phyloP scores from a whole-genome alignment of 1,140 invertebrate species.

The Alviniconcha marisindica region DNA sequence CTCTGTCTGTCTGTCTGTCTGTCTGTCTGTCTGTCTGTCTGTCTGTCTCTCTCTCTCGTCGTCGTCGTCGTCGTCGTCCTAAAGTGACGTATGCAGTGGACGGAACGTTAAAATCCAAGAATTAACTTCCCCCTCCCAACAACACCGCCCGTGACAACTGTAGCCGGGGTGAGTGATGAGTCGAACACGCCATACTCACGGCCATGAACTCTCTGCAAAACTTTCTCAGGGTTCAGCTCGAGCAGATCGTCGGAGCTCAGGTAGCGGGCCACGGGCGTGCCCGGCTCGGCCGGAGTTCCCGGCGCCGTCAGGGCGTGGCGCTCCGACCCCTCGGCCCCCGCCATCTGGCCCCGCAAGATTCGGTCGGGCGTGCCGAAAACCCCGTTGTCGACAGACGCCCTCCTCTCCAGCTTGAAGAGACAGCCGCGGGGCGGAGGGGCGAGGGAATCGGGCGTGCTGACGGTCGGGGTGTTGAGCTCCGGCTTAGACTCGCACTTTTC shows the following conservation, averaged over 20 bases:
- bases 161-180: too few relatives aligned
- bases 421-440: background rate
- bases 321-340: background rate
- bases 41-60: too few relatives aligned
- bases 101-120: too few relatives aligned
- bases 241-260: conserved; percentile 22
- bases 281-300: conserved; percentile 21
- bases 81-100: too few relatives aligned
- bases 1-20: too few relatives aligned
- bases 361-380: conserved; percentile 5
- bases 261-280: conserved; percentile 24
- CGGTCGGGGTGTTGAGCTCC: background rate
- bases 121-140: too few relatives aligned
- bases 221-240: background rate
- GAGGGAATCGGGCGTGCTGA: background rate
- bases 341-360: background rate
- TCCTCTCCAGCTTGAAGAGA: conserved; percentile 24
- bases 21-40: too few relatives aligned
- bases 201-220: background rate
- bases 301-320: conserved; percentile 30
- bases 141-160: too few relatives aligned
- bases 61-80: too few relatives aligned
- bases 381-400: conserved; percentile 24
- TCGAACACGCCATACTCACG: too few relatives aligned
- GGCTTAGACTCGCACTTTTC: too few relatives aligned